Evolutionary conservation across 2,888 invertebrate genomes (phyloP).

Genomic region (Bombylius discolor): DNA sequence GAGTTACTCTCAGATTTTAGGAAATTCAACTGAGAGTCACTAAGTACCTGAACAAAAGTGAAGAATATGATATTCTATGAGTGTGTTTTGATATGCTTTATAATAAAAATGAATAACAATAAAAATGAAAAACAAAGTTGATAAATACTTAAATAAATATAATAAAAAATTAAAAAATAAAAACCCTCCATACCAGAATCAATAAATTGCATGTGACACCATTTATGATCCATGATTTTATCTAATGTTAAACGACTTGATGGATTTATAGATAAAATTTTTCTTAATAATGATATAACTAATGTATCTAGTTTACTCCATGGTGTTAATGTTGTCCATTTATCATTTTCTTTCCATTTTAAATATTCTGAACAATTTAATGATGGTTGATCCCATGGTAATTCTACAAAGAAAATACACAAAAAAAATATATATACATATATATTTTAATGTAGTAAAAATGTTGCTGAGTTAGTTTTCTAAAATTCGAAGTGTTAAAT

Average conservation of each 20-base stretch:
- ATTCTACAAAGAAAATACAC: conserved; percentile 43
- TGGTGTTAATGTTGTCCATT: conserved; percentile 52
- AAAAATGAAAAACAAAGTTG: neutral
- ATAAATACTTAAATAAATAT: neutral
- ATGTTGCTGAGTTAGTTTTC: no score
- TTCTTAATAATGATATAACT: conserved; percentile 61
- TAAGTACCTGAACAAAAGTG: conserved; percentile 63
- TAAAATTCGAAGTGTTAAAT: no score
- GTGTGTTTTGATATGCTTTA: neutral
- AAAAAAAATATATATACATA: no score
- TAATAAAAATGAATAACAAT: neutral
- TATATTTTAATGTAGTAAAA: no score
- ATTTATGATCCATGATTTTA: conserved; percentile 61
- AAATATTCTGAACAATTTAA: conserved; percentile 55
- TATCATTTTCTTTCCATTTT: conserved; percentile 56
- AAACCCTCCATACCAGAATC: conserved; percentile 32
- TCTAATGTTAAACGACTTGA: conserved; percentile 50
- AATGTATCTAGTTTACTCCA: conserved; percentile 71
- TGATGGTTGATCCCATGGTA: conserved; percentile 88
- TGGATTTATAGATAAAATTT: conserved; percentile 58
- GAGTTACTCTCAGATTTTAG: conserved; percentile 33
- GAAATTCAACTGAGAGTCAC: conserved; percentile 60
- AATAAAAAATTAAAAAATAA: neutral
- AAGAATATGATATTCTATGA: conserved; percentile 1
- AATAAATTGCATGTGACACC: conserved; percentile 44